Evolutionary conservation across 2,888 invertebrate genomes (phyloP), one percentile per base, ranked within the genome.

Genomic region (Limnephilus auricula): DNA sequence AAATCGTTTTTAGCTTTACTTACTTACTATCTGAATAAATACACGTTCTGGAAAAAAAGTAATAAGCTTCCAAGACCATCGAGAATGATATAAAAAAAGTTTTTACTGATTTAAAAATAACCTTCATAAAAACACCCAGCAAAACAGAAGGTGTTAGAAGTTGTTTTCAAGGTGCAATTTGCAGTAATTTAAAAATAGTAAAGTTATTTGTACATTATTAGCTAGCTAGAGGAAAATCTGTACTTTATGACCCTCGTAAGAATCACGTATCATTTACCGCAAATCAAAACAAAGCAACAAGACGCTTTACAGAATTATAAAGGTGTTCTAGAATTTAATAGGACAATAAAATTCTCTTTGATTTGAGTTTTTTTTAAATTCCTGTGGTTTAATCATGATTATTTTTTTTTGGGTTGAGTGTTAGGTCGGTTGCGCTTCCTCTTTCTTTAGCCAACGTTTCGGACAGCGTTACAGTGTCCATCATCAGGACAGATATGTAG

Each of bases 151-250:
- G 65, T 65, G 65, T 65, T 65, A n/a, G 25, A 65, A 25, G 65
- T 65, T 65, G 65, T 65, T 65, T 65, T 65, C 65, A 65, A 65
- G 65, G 65, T 65, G 65, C 65, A 65, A 65, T 65, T 65, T 65
- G 25, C 65, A 65, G 65, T 65, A 25, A 65, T 65, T 25, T 25
- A 65, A n/a, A 65, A 65, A 65, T 6, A 65, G 65, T 25, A 25
- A 25, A 6, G 18, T 65, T 18, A 2, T 50, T 2, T 45, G 37
- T 12, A 40, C 15, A 45, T 45, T 45, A 40, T 45, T 18, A 50
- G 50, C 25, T n/a, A 9, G 25, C 25, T 25, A n/a, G 9, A 25
- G n/a, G 65, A 65, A 25, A 65, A 65, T 65, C 65, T 65, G 25
- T 65, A 65, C 6, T 65, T 65, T 65, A n/a, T 65, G 65, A 65